phyloP scores from a whole-genome alignment of 2,888 invertebrate genomes.

The Gastrophysa polygoni region DNA sequence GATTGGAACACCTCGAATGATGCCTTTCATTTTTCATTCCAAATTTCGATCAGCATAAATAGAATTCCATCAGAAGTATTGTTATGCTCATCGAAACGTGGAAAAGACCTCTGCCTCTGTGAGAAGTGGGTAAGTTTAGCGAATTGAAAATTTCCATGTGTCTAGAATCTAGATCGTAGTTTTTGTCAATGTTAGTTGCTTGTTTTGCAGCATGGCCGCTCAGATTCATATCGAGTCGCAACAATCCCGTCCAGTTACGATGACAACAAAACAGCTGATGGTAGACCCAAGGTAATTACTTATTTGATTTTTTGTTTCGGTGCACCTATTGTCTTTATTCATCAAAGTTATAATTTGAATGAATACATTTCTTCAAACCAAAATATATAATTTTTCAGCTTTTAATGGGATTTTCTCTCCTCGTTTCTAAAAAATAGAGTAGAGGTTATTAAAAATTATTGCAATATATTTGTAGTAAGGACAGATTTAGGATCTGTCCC shows the following conservation, averaged over 20 bases:
- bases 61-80: not conserved
- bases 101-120: not conserved
- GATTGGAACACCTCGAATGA: no score
- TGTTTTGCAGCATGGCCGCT: slow-evolving; percentile 81
- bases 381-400: not conserved
- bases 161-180: not conserved
- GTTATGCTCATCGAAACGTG: not conserved
- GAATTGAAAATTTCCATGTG: not conserved
- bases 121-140: not conserved
- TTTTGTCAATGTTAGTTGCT: slow-evolving; percentile 37
- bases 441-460: no score
- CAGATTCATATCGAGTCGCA: slow-evolving; percentile 97
- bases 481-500: no score
- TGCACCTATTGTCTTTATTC: no score
- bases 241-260: slow-evolving; percentile 90
- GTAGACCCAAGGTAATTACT: slow-evolving; percentile 81
- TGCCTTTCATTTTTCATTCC: no score
- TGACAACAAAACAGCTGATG: slow-evolving; percentile 95
- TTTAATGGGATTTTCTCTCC: no score
- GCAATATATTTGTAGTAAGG: no score
- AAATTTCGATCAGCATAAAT: no score
- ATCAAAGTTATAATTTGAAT: no score
- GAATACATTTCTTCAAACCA: no score
- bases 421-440: no score
- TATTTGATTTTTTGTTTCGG: not conserved